phyloP scores from a whole-genome alignment of 2,888 invertebrate species.

The Rhyacophila evoluta region DNA sequence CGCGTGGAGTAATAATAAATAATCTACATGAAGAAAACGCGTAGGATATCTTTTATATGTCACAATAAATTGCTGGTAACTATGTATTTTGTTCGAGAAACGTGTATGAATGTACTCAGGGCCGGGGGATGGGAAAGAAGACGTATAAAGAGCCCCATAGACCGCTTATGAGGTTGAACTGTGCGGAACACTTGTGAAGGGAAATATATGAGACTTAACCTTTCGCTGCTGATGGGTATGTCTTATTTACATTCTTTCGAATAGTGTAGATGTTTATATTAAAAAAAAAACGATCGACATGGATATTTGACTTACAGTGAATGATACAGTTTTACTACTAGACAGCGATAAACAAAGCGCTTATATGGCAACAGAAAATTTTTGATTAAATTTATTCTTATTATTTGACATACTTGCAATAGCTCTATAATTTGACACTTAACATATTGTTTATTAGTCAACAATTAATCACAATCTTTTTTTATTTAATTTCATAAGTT shows the following conservation, averaged over 20 bases:
- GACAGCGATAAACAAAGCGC: no score
- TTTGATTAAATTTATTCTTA: no score
- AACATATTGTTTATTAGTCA: no score
- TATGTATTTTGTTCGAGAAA: conserved; percentile 24
- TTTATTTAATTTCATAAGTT: no score
- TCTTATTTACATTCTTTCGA: neutral
- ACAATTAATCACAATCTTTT: no score
- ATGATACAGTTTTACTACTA: no score
- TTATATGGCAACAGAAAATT: no score
- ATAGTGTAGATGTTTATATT: no score
- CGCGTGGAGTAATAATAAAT: conserved; percentile 18
- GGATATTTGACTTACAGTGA: no score
- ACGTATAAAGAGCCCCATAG: conserved; percentile 7
- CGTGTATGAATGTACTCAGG: conserved; percentile 18
- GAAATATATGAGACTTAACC: conserved; percentile 15
- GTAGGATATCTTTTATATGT: conserved; percentile 22
- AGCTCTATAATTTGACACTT: no score
- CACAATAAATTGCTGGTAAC: conserved; percentile 24
- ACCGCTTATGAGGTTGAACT: conserved; percentile 24
- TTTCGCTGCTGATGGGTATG: neutral
- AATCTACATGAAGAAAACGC: conserved; percentile 22
- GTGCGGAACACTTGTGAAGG: conserved; percentile 18
- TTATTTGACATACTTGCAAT: no score
- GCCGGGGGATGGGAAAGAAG: neutral
- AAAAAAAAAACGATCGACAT: no score